Base-by-base conservation (phyloP, 2,888 invertebrate genomes). In the Hoplodrina blanda region DNA sequence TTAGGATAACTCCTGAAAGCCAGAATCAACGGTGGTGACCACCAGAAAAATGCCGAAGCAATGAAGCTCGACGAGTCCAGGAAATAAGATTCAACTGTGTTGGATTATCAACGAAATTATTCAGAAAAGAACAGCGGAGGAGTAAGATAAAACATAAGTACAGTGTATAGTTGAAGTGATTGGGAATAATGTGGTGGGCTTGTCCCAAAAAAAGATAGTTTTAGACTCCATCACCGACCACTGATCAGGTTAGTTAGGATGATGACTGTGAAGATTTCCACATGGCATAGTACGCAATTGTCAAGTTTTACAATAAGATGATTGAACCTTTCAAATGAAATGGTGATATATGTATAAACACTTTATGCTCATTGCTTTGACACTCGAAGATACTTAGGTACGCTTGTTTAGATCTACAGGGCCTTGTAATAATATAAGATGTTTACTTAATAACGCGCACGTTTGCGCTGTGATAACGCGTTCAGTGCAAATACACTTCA, bases 371-470 rank as follows among this genome's bases (percentile, higher is more conserved):
- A 17, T 46, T 17, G 46, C 46, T 46, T 46, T 46, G 46, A 17
- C 17, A 17, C 46, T 46, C 46, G 17, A 46, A 46, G 46, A 17
- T 46, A 46, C 46, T 46, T 46, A 46, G 15, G 17, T 17, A 46
- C 46, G 46, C 46, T 46, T 46, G 46, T 46, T 46, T 46, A 46
- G 17, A 46, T 46, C 46, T 46, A 15, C 46, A 46, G 46, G 46
- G 46, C 25, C 6, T 19, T 17, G 30, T 44, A 1, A 46, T 33
- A 30, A 53, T 52, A 52, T 52, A 46, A 60, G 33, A 64, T 61
- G 67, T 73, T 73, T 73, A 66, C 52, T 66, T 73, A 73, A 57
- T 17, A 73, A 30, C 4, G 46, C 20, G 3, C 19, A 49, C 30
- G 46, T 41, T 49, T 53, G 41, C 46, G 41, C 41, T 46, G 49